A percentile compares a stretch with the other conserved stretches of the same genome.
These are phyloP conservation scores for Mizuhopecten yessoensis DNA, from an alignment of 1,140 invertebrate genomes.

Conservation along the genomic window DNA sequence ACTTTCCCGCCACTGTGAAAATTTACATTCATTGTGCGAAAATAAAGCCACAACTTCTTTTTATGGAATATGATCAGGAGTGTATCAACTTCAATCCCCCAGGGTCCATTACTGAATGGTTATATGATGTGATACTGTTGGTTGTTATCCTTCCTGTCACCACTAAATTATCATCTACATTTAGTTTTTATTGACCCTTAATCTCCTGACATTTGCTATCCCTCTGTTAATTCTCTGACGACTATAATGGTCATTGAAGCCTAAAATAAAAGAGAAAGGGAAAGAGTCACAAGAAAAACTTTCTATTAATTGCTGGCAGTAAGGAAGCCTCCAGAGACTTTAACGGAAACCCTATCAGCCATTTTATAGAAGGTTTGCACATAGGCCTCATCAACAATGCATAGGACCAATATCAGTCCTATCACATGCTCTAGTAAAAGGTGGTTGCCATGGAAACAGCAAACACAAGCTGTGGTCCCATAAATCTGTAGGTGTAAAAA, in stretches of 20 bases:
- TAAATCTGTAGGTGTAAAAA: neutral
- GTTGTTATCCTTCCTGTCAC: too few species aligned
- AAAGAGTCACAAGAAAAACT: neutral
- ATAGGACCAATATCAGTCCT: neutral
- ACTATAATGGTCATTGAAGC: neutral
- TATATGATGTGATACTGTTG: too few species aligned
- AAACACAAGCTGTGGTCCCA: neutral
- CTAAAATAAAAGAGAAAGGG: neutral
- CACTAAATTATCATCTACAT: neutral
- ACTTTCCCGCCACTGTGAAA: too few species aligned
- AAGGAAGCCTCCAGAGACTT: neutral
- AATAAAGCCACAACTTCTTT: too few species aligned
- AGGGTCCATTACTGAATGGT: too few species aligned
- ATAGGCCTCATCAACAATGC: neutral
- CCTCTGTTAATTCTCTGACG: neutral
- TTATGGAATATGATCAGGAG: too few species aligned
- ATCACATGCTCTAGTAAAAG: neutral
- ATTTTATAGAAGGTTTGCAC: too few species aligned
- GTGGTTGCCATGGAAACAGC: neutral
- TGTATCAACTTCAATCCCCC: too few species aligned
- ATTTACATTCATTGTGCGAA: too few species aligned
- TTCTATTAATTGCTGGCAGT: conserved; percentile 8
- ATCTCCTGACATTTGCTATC: neutral
- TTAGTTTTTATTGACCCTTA: neutral
- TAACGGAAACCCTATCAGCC: neutral